A percentile compares a stretch with the other conserved stretches of the same genome.
phyloP scores from a whole-genome alignment of 2,888 invertebrate genomes.

The Chesias legatella region DNA sequence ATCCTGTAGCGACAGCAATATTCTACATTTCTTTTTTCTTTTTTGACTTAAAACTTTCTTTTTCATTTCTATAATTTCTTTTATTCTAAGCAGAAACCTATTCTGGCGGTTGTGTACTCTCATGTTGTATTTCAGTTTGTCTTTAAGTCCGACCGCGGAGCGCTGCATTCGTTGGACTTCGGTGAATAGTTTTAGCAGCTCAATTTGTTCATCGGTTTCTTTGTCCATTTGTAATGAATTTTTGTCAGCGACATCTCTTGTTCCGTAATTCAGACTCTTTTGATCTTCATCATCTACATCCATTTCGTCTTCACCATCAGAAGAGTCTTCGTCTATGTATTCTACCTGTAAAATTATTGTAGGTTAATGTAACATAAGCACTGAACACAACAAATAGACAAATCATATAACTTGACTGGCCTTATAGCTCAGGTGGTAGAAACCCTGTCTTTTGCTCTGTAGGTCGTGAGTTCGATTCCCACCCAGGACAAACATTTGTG shows the following conservation, averaged over 20 bases:
- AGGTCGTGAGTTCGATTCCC: too few relatives aligned
- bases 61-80: conserved; percentile 62
- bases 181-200: conserved; percentile 61
- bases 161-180: conserved; percentile 69
- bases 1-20: conserved; percentile 64
- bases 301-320: conserved; percentile 57
- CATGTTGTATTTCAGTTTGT: conserved; percentile 62
- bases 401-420: too few relatives aligned
- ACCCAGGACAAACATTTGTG: too few relatives aligned
- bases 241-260: conserved; percentile 9
- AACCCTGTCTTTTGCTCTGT: too few relatives aligned
- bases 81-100: conserved; percentile 51
- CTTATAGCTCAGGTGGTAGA: too few relatives aligned
- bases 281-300: conserved; percentile 45
- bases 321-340: conserved; percentile 71
- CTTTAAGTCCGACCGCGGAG: conserved; percentile 54
- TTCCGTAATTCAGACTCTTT: conserved; percentile 20
- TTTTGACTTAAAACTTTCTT: conserved; percentile 60
- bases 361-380: too few relatives aligned
- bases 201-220: conserved; percentile 27
- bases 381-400: too few relatives aligned
- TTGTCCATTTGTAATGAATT: conserved; percentile 29
- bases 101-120: conserved; percentile 60
- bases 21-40: conserved; percentile 66
- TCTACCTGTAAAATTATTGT: conserved; percentile 51